Percentiles rank a stretch among this genome's conserved stretches.
Conservation (phyloP, 2,113 vertebrate genomes). For the Protobothrops mucrosquamatus region DNA sequence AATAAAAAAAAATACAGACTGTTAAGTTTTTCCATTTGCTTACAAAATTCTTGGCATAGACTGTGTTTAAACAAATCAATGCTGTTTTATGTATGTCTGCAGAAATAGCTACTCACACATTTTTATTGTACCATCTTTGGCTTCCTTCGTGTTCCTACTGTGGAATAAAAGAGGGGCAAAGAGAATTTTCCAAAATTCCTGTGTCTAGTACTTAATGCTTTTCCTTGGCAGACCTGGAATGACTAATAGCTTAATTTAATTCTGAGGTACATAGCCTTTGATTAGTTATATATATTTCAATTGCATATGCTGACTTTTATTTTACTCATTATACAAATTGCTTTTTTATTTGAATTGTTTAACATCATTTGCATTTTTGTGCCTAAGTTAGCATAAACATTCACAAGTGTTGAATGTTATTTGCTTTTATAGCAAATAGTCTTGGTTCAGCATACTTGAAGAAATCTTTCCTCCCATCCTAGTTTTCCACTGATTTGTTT, state of each 20-base stretch:
- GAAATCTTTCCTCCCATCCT: background rate
- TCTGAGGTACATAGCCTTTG: background rate
- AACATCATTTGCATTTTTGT: background rate
- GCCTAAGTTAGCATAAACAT: background rate
- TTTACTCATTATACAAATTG: background rate
- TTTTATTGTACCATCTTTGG: background rate
- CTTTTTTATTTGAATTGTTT: background rate
- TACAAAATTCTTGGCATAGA: background rate
- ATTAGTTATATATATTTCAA: background rate
- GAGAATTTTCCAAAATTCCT: background rate
- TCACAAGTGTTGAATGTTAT: background rate
- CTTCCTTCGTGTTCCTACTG: background rate
- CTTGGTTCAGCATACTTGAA: background rate
- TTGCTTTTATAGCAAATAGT: background rate
- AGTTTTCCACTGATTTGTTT: background rate
- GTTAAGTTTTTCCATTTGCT: background rate
- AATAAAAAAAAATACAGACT: background rate
- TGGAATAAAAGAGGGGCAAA: background rate
- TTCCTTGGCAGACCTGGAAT: background rate
- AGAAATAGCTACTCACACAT: background rate
- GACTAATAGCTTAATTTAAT: background rate
- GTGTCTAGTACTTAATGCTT: background rate
- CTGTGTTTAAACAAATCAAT: background rate
- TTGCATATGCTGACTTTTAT: background rate
- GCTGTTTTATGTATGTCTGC: background rate